phyloP scores from a whole-genome alignment of 23 tunicate genomes.

The Phallusia fumigata region DNA sequence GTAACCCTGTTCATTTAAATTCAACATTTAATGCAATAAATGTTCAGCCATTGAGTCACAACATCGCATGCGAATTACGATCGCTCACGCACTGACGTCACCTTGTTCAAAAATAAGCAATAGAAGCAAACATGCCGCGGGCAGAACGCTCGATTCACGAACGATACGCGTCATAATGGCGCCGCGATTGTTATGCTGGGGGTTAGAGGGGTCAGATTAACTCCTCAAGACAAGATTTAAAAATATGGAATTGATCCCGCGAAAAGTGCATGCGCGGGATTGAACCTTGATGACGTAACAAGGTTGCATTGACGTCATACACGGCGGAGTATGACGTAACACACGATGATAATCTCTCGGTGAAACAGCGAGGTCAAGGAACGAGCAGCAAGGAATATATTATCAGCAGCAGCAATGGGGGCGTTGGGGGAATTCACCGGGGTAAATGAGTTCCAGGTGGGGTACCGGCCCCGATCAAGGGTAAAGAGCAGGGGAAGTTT shows the following conservation, averaged over 20 bases:
- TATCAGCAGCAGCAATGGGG: not conserved
- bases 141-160: too few species aligned
- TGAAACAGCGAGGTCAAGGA: not conserved
- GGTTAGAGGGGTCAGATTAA: too few species aligned
- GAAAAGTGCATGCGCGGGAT: not conserved
- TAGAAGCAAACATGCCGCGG: not conserved
- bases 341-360: not conserved
- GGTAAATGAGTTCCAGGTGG: not conserved
- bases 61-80: too few species aligned
- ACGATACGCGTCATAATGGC: too few species aligned
- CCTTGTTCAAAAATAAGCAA: not conserved
- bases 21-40: too few species aligned
- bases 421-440: not conserved
- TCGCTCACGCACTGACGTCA: slow-evolving; percentile 5
- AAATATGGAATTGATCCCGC: too few species aligned
- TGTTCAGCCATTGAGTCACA: too few species aligned
- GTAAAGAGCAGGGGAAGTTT: too few species aligned
- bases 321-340: not conserved
- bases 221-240: too few species aligned
- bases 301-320: not conserved
- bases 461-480: not conserved
- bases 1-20: too few species aligned
- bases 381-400: not conserved
- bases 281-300: slow-evolving; percentile 4
- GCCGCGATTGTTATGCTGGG: too few species aligned